Conservation (phyloP, 2,888 invertebrate species). For the Scelioninae gen. 1 region DNA sequence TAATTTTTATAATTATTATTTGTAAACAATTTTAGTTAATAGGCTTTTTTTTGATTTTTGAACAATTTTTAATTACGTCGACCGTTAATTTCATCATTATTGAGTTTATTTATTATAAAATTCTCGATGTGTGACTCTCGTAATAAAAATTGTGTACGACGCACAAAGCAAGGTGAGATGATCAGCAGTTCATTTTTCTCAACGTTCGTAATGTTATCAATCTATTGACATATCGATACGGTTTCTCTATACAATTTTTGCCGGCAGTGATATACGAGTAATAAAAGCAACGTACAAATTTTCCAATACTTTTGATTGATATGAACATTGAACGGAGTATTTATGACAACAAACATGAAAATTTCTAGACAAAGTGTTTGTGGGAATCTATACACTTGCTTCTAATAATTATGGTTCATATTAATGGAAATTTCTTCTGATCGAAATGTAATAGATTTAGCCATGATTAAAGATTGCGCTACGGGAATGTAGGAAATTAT, state of each 20-base stretch:
- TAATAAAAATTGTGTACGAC: background rate
- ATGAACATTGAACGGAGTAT: background rate
- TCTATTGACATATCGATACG: constrained; percentile 25
- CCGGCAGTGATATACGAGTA: constrained; percentile 7
- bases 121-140: background rate
- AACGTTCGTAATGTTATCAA: constrained; percentile 29
- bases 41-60: too few relatives aligned
- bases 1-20: too few relatives aligned
- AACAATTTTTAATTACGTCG: too few relatives aligned
- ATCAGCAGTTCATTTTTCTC: constrained; percentile 22
- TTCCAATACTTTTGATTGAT: constrained; percentile 28
- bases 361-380: background rate
- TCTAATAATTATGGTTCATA: too few relatives aligned
- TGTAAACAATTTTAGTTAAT: too few relatives aligned
- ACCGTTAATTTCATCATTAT: background rate
- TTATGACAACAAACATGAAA: constrained; percentile 8
- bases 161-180: constrained; percentile 3
- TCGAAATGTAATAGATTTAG: too few relatives aligned
- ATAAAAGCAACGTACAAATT: constrained; percentile 19
- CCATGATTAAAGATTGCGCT: too few relatives aligned
- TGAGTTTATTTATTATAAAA: background rate
- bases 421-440: too few relatives aligned
- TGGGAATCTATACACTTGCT: too few relatives aligned
- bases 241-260: constrained; percentile 25
- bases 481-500: too few relatives aligned